Conservation (phyloP, 2,797 vertebrate species). For the Anguilla anguilla region DNA sequence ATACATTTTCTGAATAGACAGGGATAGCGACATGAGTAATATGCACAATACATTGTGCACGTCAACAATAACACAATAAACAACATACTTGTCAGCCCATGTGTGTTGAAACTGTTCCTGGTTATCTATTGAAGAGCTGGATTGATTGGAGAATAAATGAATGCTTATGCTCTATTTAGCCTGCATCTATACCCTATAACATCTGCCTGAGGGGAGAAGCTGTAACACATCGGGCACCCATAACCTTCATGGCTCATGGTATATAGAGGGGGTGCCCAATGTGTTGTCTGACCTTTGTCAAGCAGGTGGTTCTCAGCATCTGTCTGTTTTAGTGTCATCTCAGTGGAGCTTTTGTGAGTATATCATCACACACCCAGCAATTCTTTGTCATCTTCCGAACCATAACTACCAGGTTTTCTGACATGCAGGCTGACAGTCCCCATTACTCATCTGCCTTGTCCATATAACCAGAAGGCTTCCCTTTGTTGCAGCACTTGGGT, state of each 20-base stretch:
- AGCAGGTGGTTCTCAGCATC: background rate
- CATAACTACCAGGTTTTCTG: conserved; percentile 8
- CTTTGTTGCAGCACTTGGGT: conserved; percentile 7
- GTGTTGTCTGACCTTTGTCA: background rate
- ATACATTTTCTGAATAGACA: background rate
- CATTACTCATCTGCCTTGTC: background rate
- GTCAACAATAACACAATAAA: background rate
- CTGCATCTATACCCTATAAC: background rate
- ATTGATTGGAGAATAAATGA: background rate
- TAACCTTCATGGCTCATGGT: background rate
- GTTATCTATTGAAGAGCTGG: background rate
- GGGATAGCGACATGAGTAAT: background rate
- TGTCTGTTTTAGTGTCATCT: background rate
- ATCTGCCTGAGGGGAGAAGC: background rate
- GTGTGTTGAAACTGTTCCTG: background rate
- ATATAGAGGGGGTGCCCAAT: background rate
- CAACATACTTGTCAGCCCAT: background rate
- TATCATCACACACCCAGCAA: background rate
- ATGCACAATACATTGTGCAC: background rate
- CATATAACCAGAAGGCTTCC: background rate
- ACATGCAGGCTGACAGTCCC: background rate
- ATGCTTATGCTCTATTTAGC: background rate
- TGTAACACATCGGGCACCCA: background rate
- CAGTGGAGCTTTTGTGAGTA: background rate
- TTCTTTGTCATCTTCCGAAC: background rate